Conservation (phyloP, 1,140 invertebrate genomes). For the Schlechtendalia chinensis region DNA sequence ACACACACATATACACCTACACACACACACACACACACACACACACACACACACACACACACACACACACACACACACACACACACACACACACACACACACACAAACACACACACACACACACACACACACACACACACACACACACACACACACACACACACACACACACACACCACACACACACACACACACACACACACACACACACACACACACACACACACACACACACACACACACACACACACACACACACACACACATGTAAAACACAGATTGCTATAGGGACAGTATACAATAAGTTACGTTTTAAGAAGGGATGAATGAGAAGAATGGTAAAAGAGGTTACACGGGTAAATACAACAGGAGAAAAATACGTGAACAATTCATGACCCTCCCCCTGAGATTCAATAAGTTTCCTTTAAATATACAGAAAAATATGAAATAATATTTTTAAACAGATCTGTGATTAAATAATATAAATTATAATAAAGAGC, state of each 20-base stretch:
- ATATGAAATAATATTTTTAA: background rate
- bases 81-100: background rate
- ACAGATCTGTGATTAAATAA: too few relatives aligned
- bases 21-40: background rate
- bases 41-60: background rate
- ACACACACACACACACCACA: background rate
- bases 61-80: too few relatives aligned
- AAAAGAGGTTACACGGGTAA: background rate
- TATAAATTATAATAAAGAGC: too few relatives aligned
- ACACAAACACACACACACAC: background rate
- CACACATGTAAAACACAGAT: conserved; percentile 12
- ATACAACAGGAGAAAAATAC: background rate
- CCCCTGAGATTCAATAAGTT: conserved; percentile 13
- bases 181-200: background rate
- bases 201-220: background rate
- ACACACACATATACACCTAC: background rate
- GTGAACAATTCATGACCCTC: background rate
- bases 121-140: background rate
- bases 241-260: background rate
- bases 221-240: background rate
- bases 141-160: background rate
- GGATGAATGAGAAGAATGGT: background rate
- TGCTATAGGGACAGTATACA: conserved; percentile 12
- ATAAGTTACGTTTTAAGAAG: conserved; percentile 26
- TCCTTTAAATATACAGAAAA: background rate